These are phyloP conservation scores for Conus canariensis DNA, from an alignment of 2,888 invertebrate genomes.

Conservation along the genomic window DNA sequence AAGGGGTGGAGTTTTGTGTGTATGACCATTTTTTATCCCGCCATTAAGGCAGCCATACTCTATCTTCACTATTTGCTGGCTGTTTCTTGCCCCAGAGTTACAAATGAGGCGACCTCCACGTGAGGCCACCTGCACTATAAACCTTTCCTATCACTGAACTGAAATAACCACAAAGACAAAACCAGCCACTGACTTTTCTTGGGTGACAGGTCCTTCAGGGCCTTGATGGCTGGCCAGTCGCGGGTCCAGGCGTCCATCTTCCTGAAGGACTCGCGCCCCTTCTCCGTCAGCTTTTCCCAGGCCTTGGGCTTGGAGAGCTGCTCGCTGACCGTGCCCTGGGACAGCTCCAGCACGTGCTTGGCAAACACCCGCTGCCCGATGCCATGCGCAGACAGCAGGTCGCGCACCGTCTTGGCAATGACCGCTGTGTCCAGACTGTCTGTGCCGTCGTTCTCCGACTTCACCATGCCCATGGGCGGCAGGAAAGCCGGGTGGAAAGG, in stretches of 20 bases:
- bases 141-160: no score
- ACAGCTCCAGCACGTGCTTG: conserved; percentile 96
- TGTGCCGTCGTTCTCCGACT: conserved; percentile 45
- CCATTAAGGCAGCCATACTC: no score
- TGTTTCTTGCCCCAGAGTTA: no score
- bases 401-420: conserved; percentile 93
- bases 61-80: no score
- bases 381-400: conserved; percentile 96
- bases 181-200: conserved; percentile 74
- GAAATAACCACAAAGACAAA: background rate
- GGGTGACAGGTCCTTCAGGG: conserved; percentile 95
- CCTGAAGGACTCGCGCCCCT: conserved; percentile 98
- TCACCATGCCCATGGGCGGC: conserved; percentile 50
- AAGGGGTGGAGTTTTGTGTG: no score
- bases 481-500: conserved; percentile 53
- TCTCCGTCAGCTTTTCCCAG: conserved; percentile 99
- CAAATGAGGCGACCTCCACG: no score
- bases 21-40: no score
- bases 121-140: no score
- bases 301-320: conserved; percentile 98
- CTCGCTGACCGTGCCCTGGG: conserved; percentile 98
- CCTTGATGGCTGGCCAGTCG: conserved; percentile 97
- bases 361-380: conserved; percentile 98
- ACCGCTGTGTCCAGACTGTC: conserved; percentile 95
- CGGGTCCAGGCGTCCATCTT: conserved; percentile 99